Conservation (phyloP, 1,140 invertebrate species). For the Drosophila sproati region DNA sequence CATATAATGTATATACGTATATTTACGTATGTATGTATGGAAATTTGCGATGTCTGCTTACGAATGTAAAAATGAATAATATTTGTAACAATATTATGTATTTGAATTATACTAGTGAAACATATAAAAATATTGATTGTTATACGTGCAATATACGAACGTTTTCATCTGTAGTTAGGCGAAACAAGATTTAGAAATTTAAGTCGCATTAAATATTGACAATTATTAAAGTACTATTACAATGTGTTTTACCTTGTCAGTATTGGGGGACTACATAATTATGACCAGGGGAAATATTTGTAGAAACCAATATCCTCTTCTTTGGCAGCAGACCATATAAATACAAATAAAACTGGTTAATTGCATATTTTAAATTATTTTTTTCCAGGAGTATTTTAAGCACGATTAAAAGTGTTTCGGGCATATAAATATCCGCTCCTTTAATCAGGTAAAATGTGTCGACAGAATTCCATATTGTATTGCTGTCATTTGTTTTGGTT, state of each 20-base stretch:
- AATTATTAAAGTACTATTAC: slow-evolving; percentile 42
- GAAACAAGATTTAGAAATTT: slow-evolving; percentile 60
- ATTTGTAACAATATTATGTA: slow-evolving; percentile 61
- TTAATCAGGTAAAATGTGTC: too few species aligned
- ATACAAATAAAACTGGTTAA: too few species aligned
- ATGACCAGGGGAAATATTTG: too few species aligned
- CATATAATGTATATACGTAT: slow-evolving; percentile 1
- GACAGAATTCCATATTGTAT: too few species aligned
- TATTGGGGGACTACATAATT: background rate
- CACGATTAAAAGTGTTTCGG: too few species aligned
- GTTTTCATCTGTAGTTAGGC: slow-evolving; percentile 79
- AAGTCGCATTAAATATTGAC: slow-evolving; percentile 66
- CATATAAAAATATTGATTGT: slow-evolving; percentile 50
- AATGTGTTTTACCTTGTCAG: slow-evolving; percentile 12
- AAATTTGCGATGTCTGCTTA: slow-evolving; percentile 30
- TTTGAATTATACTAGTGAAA: slow-evolving; percentile 32
- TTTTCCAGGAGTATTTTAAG: too few species aligned
- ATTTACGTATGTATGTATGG: slow-evolving; percentile 20
- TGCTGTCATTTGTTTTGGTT: too few species aligned
- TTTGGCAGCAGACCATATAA: too few species aligned
- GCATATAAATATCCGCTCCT: too few species aligned
- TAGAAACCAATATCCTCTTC: too few species aligned
- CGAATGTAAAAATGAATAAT: slow-evolving; percentile 53
- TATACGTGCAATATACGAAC: slow-evolving; percentile 61
- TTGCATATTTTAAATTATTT: too few species aligned